Evolutionary conservation across 2,888 invertebrate species (phyloP).

Genomic region (Leptopilina myrica): DNA sequence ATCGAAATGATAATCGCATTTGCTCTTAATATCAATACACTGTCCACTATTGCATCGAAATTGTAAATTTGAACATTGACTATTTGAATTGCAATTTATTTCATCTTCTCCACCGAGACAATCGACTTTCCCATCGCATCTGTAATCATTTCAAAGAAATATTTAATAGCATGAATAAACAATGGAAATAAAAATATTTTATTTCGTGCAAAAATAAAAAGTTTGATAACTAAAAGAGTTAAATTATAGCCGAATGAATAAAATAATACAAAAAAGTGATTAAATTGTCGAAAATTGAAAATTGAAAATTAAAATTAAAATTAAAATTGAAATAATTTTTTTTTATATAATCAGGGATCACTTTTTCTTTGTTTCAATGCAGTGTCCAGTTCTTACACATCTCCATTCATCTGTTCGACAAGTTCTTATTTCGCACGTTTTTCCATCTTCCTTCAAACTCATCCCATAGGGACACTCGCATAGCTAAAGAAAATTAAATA

Average conservation of each 20-base stretch:
- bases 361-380: slow-evolving; percentile 71
- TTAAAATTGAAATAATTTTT: no score
- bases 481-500: slow-evolving; percentile 56
- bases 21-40: slow-evolving; percentile 76
- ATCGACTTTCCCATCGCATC: slow-evolving; percentile 79
- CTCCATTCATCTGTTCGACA: slow-evolving; percentile 76
- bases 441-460: slow-evolving; percentile 77
- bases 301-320: no score
- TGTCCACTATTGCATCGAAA: slow-evolving; percentile 79
- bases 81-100: slow-evolving; percentile 75
- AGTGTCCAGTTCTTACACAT: slow-evolving; percentile 77
- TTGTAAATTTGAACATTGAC: slow-evolving; percentile 72
- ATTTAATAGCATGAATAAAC: no score
- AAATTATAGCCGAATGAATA: no score
- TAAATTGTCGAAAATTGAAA: no score
- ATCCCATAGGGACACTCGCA: slow-evolving; percentile 85
- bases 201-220: no score
- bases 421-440: slow-evolving; percentile 79
- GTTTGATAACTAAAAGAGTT: no score
- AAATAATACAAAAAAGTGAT: no score
- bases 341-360: slow-evolving; percentile 46
- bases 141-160: slow-evolving; percentile 44
- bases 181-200: neutral
- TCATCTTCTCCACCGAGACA: slow-evolving; percentile 81
- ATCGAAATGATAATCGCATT: slow-evolving; percentile 79